Evolutionary conservation across 2,113 vertebrate species (phyloP).

Genomic region (Bos javanicus): DNA sequence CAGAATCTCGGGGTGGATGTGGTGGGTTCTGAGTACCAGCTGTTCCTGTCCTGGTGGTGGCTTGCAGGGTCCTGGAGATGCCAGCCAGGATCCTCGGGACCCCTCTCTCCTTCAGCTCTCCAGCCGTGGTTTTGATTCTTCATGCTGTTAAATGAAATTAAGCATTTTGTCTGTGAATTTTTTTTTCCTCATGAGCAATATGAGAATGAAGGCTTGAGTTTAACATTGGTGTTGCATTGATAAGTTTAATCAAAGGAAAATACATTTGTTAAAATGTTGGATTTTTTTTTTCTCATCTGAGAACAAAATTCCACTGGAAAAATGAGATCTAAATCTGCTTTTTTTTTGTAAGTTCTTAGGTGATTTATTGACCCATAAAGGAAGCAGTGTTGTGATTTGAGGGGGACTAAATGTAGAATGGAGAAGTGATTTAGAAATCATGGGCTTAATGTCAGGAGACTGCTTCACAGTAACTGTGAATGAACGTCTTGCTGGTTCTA

Average conservation of each 20-base stretch:
- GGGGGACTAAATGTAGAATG: background rate
- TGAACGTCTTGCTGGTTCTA: background rate
- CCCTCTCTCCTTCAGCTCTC: background rate
- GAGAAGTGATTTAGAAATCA: background rate
- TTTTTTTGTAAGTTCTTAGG: background rate
- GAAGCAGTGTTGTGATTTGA: background rate
- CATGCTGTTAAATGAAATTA: background rate
- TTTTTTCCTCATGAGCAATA: background rate
- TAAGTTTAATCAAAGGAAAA: background rate
- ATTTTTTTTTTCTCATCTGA: background rate
- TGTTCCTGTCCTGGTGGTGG: background rate
- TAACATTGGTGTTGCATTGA: background rate
- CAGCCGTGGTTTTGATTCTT: background rate
- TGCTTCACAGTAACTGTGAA: background rate
- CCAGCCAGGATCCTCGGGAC: background rate
- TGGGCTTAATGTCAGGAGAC: background rate
- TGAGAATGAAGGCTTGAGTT: background rate
- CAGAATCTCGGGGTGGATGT: fast-evolving
- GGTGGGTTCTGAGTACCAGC: background rate
- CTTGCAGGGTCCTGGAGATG: background rate
- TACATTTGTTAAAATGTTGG: background rate
- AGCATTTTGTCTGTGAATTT: background rate
- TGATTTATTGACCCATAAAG: background rate
- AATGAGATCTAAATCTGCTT: background rate
- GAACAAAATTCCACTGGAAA: background rate